phyloP scores from a whole-genome alignment of 2,113 vertebrate species.

The Chauna torquata region DNA sequence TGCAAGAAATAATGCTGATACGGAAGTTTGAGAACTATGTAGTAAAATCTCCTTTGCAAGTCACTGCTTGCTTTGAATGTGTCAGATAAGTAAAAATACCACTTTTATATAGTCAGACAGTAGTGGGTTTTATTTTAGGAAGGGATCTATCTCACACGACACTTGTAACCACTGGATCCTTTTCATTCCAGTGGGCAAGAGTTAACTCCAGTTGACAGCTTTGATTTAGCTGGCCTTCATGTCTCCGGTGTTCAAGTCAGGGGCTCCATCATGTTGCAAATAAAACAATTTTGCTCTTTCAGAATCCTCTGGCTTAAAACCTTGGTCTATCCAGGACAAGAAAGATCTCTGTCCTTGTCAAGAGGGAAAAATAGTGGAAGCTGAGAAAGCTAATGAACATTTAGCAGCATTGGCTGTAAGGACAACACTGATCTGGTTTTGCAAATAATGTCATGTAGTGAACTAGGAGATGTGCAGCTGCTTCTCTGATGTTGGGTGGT shows the following conservation, averaged over 20 bases:
- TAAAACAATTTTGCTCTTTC: background rate
- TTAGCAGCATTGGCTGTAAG: background rate
- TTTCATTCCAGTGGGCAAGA: background rate
- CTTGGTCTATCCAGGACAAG: background rate
- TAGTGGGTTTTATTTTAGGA: background rate
- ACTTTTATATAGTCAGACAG: background rate
- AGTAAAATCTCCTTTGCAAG: background rate
- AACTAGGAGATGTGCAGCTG: background rate
- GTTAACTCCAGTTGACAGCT: background rate
- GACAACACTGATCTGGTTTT: background rate
- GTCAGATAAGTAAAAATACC: background rate
- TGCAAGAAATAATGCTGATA: background rate
- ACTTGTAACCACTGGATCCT: background rate
- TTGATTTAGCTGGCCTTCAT: background rate
- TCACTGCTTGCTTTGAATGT: background rate
- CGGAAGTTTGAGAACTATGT: background rate
- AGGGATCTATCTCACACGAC: background rate
- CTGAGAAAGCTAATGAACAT: background rate
- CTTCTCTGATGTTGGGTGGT: background rate
- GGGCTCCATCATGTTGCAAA: background rate
- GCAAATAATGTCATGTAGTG: background rate
- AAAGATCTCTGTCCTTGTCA: background rate
- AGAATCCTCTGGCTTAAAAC: background rate
- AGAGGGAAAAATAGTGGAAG: background rate
- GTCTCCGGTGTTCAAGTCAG: background rate